Conservation (phyloP, 2,113 vertebrate species). For the Coracopsis vasa region DNA sequence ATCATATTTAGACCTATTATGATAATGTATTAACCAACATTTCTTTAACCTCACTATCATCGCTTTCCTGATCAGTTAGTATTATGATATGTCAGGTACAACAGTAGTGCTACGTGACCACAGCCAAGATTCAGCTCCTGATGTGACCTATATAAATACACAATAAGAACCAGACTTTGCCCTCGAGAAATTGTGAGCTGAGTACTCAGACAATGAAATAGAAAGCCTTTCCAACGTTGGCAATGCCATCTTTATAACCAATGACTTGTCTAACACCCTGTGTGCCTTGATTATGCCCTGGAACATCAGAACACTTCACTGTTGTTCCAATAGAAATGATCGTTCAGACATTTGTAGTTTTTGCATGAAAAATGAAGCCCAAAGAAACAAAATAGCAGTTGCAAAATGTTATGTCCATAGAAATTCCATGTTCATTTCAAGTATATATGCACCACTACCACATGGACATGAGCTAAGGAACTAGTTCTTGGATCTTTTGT, state of each 20-base stretch:
- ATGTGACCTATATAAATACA: not conserved
- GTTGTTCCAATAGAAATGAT: not conserved
- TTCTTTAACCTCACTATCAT: not conserved
- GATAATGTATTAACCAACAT: not conserved
- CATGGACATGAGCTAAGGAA: not conserved
- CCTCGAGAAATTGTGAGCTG: not conserved
- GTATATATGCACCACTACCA: no score
- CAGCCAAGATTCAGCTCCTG: not conserved
- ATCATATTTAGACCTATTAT: not conserved
- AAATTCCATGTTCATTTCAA: not conserved
- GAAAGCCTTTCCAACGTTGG: not conserved
- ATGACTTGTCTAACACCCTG: not conserved
- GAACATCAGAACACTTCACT: not conserved
- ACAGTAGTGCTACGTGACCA: constrained; percentile 29
- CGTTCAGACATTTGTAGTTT: not conserved
- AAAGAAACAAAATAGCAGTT: not conserved
- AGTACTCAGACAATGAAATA: not conserved
- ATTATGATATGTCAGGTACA: not conserved
- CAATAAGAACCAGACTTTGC: constrained; percentile 2
- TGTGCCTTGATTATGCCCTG: not conserved
- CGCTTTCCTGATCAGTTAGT: not conserved
- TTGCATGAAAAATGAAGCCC: fast-evolving
- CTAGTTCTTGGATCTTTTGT: not conserved
- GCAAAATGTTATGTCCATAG: not conserved
- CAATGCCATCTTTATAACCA: not conserved